Conservation (phyloP, 1,140 invertebrate species). For the Drosophila pruinosa region DNA sequence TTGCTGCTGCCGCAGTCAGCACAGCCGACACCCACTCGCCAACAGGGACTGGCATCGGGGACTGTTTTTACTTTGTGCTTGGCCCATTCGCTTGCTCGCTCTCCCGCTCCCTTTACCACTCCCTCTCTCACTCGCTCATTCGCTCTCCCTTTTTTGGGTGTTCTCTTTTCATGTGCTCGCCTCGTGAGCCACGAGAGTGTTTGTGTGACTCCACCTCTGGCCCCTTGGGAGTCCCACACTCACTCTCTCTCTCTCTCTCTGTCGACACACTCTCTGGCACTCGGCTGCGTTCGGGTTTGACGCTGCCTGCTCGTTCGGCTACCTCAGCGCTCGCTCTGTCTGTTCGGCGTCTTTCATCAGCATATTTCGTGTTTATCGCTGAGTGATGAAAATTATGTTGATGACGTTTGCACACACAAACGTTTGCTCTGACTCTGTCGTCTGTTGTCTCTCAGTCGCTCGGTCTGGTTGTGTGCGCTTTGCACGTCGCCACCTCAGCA, state of each 20-base stretch:
- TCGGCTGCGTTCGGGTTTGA: slow-evolving; percentile 10
- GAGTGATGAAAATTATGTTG: slow-evolving; percentile 81
- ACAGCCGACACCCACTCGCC: slow-evolving; percentile 40
- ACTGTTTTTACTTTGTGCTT: slow-evolving; percentile 2
- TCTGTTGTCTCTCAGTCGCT: slow-evolving; percentile 27
- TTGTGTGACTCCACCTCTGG: slow-evolving; percentile 46
- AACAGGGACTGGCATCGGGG: slow-evolving; percentile 2
- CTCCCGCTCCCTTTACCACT: neutral
- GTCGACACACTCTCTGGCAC: slow-evolving; percentile 23
- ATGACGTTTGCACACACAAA: slow-evolving; percentile 69
- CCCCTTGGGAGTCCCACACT: slow-evolving; percentile 44
- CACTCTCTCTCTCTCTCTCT: neutral
- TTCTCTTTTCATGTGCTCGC: slow-evolving; percentile 11
- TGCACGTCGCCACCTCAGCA: slow-evolving; percentile 39
- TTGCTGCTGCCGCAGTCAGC: neutral
- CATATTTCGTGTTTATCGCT: slow-evolving; percentile 70
- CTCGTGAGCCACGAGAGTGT: neutral
- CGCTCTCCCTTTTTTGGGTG: slow-evolving; percentile 4
- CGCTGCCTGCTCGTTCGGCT: slow-evolving; percentile 31
- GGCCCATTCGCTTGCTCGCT: slow-evolving; percentile 13
- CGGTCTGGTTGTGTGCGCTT: slow-evolving; percentile 37
- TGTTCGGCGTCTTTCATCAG: slow-evolving; percentile 78
- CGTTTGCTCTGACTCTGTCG: neutral
- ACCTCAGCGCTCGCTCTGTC: slow-evolving; percentile 9
- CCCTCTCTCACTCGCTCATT: neutral